Evolutionary conservation across 2,888 invertebrate genomes (phyloP).

Genomic region (Octonoba sinensis): DNA sequence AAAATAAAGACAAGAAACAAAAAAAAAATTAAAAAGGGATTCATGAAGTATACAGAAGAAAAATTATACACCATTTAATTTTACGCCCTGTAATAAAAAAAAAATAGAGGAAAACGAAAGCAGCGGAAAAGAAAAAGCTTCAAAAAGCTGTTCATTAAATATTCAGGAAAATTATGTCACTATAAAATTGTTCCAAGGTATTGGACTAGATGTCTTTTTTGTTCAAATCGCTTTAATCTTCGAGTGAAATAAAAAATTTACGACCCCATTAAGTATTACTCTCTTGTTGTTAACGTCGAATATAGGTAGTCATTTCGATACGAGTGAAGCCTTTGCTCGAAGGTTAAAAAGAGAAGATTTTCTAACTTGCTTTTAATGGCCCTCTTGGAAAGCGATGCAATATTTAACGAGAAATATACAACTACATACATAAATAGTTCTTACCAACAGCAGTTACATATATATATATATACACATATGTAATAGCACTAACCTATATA

Average conservation of each 20-base stretch:
- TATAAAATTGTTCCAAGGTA: slow-evolving; percentile 15
- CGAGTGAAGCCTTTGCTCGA: slow-evolving; percentile 12
- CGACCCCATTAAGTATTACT: slow-evolving; percentile 59
- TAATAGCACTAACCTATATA: no score
- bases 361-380: no score
- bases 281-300: slow-evolving; percentile 54
- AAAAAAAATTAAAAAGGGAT: no score
- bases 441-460: no score
- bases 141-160: slow-evolving; percentile 38
- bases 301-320: slow-evolving; percentile 43
- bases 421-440: no score
- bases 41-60: no score
- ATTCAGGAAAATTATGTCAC: slow-evolving; percentile 43
- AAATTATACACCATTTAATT: no score
- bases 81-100: no score
- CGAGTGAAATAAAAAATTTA: slow-evolving; percentile 51
- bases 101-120: background rate
- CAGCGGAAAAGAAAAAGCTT: slow-evolving; percentile 5
- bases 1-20: no score
- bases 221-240: slow-evolving; percentile 43
- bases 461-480: no score
- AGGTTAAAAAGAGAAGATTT: slow-evolving; percentile 21
- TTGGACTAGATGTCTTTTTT: slow-evolving; percentile 13
- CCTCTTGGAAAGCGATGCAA: no score
- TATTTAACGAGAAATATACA: no score